Conservation (phyloP, 2,888 invertebrate species). For the Ecliptopera silaceata region DNA sequence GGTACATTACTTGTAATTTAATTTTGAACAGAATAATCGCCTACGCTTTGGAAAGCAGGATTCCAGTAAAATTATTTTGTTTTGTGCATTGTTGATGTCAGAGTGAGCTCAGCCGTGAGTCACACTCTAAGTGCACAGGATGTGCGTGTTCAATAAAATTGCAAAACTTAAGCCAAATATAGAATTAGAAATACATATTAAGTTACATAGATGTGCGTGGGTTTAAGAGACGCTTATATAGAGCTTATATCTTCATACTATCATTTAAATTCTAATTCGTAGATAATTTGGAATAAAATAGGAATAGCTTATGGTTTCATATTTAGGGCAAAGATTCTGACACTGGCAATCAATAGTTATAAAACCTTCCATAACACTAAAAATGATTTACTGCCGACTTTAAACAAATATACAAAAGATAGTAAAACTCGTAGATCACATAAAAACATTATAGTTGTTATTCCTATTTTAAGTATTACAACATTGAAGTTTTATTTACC, state of each 20-base stretch:
- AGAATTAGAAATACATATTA: conserved; percentile 31
- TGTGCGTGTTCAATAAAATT: conserved; percentile 30
- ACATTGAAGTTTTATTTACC: neutral
- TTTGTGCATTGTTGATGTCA: conserved; percentile 54
- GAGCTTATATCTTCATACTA: neutral
- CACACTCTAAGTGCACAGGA: conserved; percentile 37
- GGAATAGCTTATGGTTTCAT: neutral
- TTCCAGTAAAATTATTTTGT: conserved; percentile 45
- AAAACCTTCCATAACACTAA: neutral
- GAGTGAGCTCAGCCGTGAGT: conserved; percentile 59
- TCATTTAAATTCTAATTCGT: neutral
- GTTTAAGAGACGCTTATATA: neutral
- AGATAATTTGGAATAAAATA: neutral
- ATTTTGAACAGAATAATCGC: conserved; percentile 44
- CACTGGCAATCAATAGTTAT: neutral
- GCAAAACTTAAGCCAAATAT: conserved; percentile 35
- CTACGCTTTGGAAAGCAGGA: conserved; percentile 47
- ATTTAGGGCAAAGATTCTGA: neutral
- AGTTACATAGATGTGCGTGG: conserved; percentile 11
- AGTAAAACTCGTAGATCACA: neutral
- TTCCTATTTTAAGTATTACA: neutral
- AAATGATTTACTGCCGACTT: neutral
- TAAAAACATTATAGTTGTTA: neutral
- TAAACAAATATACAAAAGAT: neutral
- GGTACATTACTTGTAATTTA: conserved; percentile 36